Base-by-base conservation (phyloP, 1,140 invertebrate genomes). In the Lordiphosa clarofinis region DNA sequence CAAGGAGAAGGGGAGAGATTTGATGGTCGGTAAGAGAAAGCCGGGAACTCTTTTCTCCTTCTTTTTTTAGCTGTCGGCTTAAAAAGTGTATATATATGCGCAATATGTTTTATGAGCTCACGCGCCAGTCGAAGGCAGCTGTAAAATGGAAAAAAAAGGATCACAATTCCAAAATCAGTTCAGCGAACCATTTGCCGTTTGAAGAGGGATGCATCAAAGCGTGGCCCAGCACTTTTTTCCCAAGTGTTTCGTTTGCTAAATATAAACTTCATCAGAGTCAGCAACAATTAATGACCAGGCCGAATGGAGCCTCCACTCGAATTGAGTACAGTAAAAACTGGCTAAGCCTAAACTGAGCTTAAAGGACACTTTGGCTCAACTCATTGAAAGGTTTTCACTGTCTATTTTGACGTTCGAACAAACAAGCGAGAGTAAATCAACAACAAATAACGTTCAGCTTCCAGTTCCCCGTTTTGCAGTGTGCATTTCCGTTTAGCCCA, bases 401-500 rank as follows among this genome's bases (percentile, higher is more conserved):
- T 6, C n/a, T 35, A 13, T 40, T 42, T 55, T 37, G 50, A 71
- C 39, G 56, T 50, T 60, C 46, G 72, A 78, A 76, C 71, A 76
- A 56, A 53, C 39, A 37, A 68, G 28, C 28, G 42, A 49, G 52
- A 38, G 43, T 56, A 76, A 81, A 82, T 62, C 74, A 56, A 56
- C 37, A 42, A 15, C 19, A 42, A 15, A n/a, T 4, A n/a, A 12
- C 42, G 12, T 11, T 12, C 54, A 39, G 40, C 38, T 50, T 44
- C 39, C 39, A 44, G 43, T 44, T 11, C 9, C 21, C 10, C 11
- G 49, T 53, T 48, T 60, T 49, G 61, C 28, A 64, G 57, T 47
- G 49, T 37, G 64, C 64, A 55, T 69, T 69, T 69, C 64, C 65
- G 65, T 43, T 59, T 67, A 46, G 64, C 64, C 28, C 43, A 68